Evolutionary conservation across 1,140 invertebrate species (phyloP), one percentile per base, ranked within the genome.

Genomic region (Doryteuthis pealeii): DNA sequence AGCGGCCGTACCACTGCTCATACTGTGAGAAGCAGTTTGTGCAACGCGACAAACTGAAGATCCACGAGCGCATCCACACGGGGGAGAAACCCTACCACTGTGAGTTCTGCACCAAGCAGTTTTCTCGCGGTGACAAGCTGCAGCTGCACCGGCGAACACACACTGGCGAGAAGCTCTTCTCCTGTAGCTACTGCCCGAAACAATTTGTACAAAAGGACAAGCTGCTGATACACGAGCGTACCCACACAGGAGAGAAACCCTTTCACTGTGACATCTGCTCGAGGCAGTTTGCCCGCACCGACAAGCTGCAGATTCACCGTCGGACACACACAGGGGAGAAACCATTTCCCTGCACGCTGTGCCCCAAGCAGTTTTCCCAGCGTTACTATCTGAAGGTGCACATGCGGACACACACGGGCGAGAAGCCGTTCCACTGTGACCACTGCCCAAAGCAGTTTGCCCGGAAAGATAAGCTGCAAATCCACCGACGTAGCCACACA

Each of bases 101-200:
- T 85, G 93, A 95, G 89, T 93, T 92, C 65, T 80, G 79, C 73
- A 45, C 54, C 3, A 80, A 78, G 43, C 22, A 49, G 33, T 80
- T 80, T 40, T 72, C 71, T 5, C 69, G 69, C 15, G 70, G 65
- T 31, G 73, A 74, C 35, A 74, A 43, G 45, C 35, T 80, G 14
- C 67, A 77, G 26, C 45, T 71, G 88, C 97, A 99, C 89, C 97
- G 95, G 77, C 91, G 97, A 83, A 99, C 99, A 85, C 97, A 99
- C 90, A 91, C 98, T 79, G 97, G 96, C 71, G 96, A 97, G 89
- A 97, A 97, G 89, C 95, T 96, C 40, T 82, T 78, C 68, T 73
- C 45, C 3, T 98, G 96, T 89, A 95, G 97, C 89, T 96, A 97
- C 87, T 98, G 96, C 90, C 95, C 96, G 89, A 92, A 95, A 67